These are phyloP conservation scores for Carterocephalus palaemon DNA, from an alignment of 2,888 invertebrate genomes.

Conservation along the genomic window DNA sequence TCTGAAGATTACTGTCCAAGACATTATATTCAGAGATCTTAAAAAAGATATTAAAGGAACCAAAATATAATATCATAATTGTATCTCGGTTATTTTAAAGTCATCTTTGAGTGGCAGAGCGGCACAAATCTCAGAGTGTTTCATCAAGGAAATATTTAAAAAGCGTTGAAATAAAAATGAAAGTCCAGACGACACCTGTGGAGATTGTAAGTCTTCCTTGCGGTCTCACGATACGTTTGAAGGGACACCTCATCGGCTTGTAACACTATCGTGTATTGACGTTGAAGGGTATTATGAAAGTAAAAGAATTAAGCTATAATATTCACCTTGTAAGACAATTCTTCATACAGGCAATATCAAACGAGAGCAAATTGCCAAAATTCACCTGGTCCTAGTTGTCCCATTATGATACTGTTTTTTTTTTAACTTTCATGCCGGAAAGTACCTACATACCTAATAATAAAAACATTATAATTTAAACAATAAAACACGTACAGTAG, in stretches of 20 bases:
- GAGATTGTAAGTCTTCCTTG: slow-evolving; percentile 72
- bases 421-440: too few relatives aligned
- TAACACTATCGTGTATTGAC: slow-evolving; percentile 5
- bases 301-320: too few relatives aligned
- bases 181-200: slow-evolving; percentile 65
- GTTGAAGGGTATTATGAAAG: slow-evolving; percentile 3
- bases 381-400: too few relatives aligned
- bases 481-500: too few relatives aligned
- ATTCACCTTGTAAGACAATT: too few relatives aligned
- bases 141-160: slow-evolving; percentile 19
- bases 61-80: slow-evolving; percentile 25
- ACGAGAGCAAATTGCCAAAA: too few relatives aligned
- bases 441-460: too few relatives aligned
- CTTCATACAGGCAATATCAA: too few relatives aligned
- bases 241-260: slow-evolving; percentile 25
- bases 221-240: slow-evolving; percentile 44
- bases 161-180: slow-evolving; percentile 48
- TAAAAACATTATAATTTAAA: too few relatives aligned
- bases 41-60: slow-evolving; percentile 18
- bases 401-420: too few relatives aligned
- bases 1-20: slow-evolving; percentile 14
- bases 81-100: slow-evolving; percentile 23
- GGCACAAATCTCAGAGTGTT: slow-evolving; percentile 19
- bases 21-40: slow-evolving; percentile 16
- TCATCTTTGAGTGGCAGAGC: slow-evolving; percentile 23